A percentile compares a stretch with the other conserved stretches of the same genome.
Conservation (phyloP, 2,888 invertebrate species). For the Prostheceraeus crozeri region DNA sequence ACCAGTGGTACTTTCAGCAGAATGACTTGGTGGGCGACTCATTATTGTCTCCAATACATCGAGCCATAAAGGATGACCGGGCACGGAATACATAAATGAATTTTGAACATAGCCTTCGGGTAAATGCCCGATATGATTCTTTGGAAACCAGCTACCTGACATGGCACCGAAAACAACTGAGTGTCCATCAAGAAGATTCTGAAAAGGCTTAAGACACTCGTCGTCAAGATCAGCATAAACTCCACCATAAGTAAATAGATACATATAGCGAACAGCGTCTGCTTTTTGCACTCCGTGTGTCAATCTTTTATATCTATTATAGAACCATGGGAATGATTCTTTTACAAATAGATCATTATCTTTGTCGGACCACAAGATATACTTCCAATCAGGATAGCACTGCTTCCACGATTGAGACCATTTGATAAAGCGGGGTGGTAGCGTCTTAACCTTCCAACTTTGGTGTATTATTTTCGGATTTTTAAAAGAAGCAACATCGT, state of each 20-base stretch:
- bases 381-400: conserved; percentile 24
- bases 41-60: not conserved
- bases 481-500: no score
- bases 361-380: conserved; percentile 18
- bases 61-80: conserved; percentile 7
- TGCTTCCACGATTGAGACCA: conserved; percentile 2
- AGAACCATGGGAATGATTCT: conserved; percentile 21
- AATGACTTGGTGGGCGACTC: no score
- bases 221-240: conserved; percentile 28
- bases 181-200: conserved; percentile 22
- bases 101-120: conserved; percentile 11
- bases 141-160: not conserved
- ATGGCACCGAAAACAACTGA: conserved; percentile 28
- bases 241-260: conserved; percentile 27
- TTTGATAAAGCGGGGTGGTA: conserved; percentile 6
- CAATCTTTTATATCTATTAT: conserved; percentile 7
- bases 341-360: conserved; percentile 21
- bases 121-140: no score
- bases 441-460: conserved; percentile 12
- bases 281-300: conserved; percentile 2
- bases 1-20: conserved; percentile 26
- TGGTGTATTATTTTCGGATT: no score
- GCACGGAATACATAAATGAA: conserved; percentile 14
- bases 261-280: conserved; percentile 30
- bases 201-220: conserved; percentile 28